These are phyloP conservation scores for Entomobrya multifasciata DNA, from an alignment of 2,888 invertebrate genomes.

Conservation along the genomic window DNA sequence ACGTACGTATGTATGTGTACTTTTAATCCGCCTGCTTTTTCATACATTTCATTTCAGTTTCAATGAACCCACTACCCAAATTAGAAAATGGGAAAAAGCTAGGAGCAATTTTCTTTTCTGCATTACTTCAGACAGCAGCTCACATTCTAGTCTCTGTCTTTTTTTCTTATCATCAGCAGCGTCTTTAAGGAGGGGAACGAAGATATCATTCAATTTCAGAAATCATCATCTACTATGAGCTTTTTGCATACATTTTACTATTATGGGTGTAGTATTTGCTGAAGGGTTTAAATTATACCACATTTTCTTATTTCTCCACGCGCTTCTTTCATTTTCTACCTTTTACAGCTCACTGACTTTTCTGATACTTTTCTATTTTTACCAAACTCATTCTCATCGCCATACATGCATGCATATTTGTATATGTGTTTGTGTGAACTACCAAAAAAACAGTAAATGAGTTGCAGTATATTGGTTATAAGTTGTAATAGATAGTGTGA, in stretches of 20 bases:
- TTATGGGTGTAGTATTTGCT: not conserved
- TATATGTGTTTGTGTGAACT: not conserved
- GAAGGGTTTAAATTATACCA: not conserved
- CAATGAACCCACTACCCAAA: slow-evolving; percentile 23
- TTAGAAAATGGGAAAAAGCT: slow-evolving; percentile 35
- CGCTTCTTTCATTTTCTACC: slow-evolving; percentile 25
- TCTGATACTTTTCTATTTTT: slow-evolving; percentile 34
- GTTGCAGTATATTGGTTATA: too few species aligned
- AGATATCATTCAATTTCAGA: slow-evolving; percentile 69
- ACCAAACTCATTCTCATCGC: slow-evolving; percentile 12
- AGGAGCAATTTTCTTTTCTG: slow-evolving; percentile 62
- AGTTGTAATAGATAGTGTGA: slow-evolving; percentile 5
- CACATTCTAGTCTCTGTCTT: slow-evolving; percentile 15
- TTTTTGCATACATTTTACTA: slow-evolving; percentile 37
- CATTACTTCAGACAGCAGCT: not conserved
- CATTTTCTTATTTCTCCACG: not conserved
- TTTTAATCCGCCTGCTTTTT: slow-evolving; percentile 12
- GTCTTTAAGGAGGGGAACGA: slow-evolving; percentile 27
- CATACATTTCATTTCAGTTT: slow-evolving; percentile 22
- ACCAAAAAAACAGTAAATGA: too few species aligned
- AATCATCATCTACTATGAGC: slow-evolving; percentile 57
- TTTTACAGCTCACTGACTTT: slow-evolving; percentile 45
- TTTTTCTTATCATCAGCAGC: slow-evolving; percentile 17
- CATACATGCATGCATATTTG: not conserved
- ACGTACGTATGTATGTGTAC: not conserved